phyloP scores from a whole-genome alignment of 2,113 vertebrate genomes.

The Clupea harengus region DNA sequence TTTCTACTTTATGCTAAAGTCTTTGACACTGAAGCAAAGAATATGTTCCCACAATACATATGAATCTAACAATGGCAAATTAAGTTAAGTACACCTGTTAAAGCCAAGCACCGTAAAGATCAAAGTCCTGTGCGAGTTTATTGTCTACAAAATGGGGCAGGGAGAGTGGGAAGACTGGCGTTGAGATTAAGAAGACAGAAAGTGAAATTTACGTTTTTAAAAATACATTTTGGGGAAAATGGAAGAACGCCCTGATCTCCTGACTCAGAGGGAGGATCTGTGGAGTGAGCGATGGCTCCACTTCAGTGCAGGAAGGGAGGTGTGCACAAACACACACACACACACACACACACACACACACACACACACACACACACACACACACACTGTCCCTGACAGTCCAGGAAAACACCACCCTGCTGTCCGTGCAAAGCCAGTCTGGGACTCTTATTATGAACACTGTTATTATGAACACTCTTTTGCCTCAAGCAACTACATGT shows the following conservation, averaged over 20 bases:
- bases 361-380: too few species aligned
- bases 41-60: not conserved
- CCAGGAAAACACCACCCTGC: constrained; percentile 1
- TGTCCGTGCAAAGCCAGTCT: not conserved
- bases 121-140: not conserved
- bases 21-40: not conserved
- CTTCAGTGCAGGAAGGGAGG: not conserved
- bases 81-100: not conserved
- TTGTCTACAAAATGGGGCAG: not conserved
- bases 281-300: not conserved
- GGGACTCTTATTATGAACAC: not conserved
- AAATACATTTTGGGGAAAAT: not conserved
- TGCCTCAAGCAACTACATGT: not conserved
- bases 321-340: too few species aligned
- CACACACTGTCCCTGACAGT: not conserved
- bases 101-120: not conserved
- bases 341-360: too few species aligned
- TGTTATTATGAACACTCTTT: too few species aligned
- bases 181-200: too few species aligned
- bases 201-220: not conserved
- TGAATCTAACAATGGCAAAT: not conserved
- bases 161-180: not conserved
- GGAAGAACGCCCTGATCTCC: not conserved
- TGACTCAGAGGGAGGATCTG: not conserved
- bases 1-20: not conserved